Conservation (phyloP, 2,888 invertebrate species). For the Nemotelus nigrinus region DNA sequence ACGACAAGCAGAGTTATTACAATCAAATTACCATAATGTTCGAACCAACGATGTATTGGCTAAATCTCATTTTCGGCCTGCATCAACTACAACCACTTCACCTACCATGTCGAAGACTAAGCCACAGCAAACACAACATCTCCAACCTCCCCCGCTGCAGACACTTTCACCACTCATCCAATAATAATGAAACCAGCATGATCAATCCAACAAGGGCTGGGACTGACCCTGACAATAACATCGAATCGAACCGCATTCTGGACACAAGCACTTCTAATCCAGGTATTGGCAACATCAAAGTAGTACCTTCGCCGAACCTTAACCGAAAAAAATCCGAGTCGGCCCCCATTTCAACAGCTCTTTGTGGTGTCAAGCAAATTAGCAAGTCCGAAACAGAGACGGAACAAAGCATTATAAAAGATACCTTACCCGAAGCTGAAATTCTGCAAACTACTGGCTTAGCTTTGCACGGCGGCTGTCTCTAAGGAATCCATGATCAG, state of each 20-base stretch:
- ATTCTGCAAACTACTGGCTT: conserved; percentile 54
- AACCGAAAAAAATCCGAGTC: conserved; percentile 51
- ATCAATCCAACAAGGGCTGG: conserved; percentile 57
- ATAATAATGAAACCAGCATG: conserved; percentile 50
- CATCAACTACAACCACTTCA: conserved; percentile 60
- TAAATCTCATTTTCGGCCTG: conserved; percentile 72
- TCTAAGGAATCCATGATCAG: conserved; percentile 26
- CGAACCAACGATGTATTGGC: conserved; percentile 71
- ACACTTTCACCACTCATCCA: conserved; percentile 59
- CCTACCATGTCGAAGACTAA: too few species aligned
- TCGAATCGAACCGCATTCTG: conserved; percentile 60
- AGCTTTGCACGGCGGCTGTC: conserved; percentile 58
- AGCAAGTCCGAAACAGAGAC: conserved; percentile 51
- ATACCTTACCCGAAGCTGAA: conserved; percentile 45
- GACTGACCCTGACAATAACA: conserved; percentile 51
- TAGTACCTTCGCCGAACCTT: conserved; percentile 49
- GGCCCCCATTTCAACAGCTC: conserved; percentile 56
- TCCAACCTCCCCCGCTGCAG: conserved; percentile 59
- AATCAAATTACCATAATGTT: conserved; percentile 68
- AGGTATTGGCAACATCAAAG: conserved; percentile 47
- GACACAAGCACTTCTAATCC: conserved; percentile 52
- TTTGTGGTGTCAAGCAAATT: conserved; percentile 53
- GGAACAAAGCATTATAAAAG: conserved; percentile 42
- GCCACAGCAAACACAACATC: conserved; percentile 63
- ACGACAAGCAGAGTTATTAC: conserved; percentile 72